These are phyloP conservation scores for Oostethus manadensis DNA, from an alignment of 2,113 vertebrate species.

Conservation along the genomic window DNA sequence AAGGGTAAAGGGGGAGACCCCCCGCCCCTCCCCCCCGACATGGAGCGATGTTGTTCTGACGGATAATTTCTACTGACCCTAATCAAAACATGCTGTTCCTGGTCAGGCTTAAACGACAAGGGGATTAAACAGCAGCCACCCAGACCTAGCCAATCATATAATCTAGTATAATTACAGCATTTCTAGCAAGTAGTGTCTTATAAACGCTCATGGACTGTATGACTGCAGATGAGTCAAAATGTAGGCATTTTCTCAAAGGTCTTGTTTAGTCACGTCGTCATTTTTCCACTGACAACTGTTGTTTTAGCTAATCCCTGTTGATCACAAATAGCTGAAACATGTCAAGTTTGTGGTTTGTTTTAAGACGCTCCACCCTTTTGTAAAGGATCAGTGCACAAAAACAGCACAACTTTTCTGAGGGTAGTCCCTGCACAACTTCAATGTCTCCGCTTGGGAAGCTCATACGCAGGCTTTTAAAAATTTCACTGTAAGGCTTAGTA, in stretches of 20 bases:
- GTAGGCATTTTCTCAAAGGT: constrained; percentile 33
- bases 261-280: constrained; percentile 44
- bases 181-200: background rate
- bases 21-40: background rate
- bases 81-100: constrained; percentile 45
- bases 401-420: constrained; percentile 32
- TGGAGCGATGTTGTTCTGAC: constrained; percentile 16
- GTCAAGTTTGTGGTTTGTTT: constrained; percentile 51
- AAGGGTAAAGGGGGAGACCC: constrained; percentile 13
- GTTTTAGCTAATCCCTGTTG: constrained; percentile 65
- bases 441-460: background rate
- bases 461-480: background rate
- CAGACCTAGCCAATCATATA: background rate
- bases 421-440: constrained; percentile 25
- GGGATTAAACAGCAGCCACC: constrained; percentile 20
- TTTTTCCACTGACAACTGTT: constrained; percentile 65
- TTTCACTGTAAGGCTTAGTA: constrained; percentile 9
- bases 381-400: constrained; percentile 47
- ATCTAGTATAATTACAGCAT: background rate
- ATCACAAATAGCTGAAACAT: constrained; percentile 56
- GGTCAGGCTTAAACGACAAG: constrained; percentile 17
- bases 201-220: constrained; percentile 3
- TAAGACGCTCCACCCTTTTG: constrained; percentile 40
- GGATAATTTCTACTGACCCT: constrained; percentile 17
- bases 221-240: constrained; percentile 30